Percentiles rank a stretch among this genome's conserved stretches.
Evolutionary conservation across 1,140 invertebrate genomes (phyloP).

Genomic region (Eupeodes corollae): DNA sequence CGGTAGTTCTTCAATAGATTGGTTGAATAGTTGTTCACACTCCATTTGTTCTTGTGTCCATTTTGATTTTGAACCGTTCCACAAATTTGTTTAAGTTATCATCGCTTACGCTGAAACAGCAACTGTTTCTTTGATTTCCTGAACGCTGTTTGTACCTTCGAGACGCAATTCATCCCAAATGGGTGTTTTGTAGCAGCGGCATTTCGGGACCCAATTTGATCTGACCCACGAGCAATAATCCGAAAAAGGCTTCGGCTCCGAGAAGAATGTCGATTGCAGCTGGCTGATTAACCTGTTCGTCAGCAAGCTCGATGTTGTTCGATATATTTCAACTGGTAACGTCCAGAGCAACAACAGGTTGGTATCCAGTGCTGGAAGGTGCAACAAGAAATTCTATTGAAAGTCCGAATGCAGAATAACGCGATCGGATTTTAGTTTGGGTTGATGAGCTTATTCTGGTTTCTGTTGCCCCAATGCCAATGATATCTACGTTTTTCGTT

Average conservation of each 20-base stretch:
- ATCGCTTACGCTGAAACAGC: too few relatives aligned
- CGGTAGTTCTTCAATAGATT: neutral
- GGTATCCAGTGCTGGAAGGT: neutral
- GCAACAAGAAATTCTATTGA: conserved; percentile 1
- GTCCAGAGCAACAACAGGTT: neutral
- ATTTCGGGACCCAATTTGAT: conserved; percentile 1
- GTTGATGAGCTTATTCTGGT: neutral
- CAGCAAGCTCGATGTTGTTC: neutral
- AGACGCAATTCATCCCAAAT: conserved; percentile 24
- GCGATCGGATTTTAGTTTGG: neutral
- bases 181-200: conserved; percentile 20
- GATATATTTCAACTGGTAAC: neutral
- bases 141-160: conserved; percentile 1
- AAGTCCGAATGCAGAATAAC: neutral
- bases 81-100: neutral
- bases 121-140: neutral
- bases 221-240: conserved; percentile 14
- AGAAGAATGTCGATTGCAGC: neutral
- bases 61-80: conserved; percentile 8
- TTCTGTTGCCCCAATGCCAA: neutral
- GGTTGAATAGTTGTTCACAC: conserved; percentile 2
- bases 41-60: neutral
- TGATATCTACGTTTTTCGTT: neutral
- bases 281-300: neutral
- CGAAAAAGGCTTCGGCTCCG: neutral